Evolutionary conservation across 2,888 invertebrate species (phyloP).

Genomic region (Silvanus unidentatus): DNA sequence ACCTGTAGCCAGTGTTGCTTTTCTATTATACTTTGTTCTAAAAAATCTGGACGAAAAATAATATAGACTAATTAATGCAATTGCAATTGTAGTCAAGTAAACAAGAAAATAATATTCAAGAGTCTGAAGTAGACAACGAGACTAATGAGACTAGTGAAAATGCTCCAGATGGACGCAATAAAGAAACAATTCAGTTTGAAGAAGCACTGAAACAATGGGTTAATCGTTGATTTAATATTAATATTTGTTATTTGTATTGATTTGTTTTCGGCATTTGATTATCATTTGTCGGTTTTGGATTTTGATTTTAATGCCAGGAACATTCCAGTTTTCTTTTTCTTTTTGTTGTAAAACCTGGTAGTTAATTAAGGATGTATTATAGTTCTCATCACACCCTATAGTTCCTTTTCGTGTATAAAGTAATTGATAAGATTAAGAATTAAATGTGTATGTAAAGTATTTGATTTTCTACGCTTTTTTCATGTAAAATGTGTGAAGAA

Average conservation of each 20-base stretch:
- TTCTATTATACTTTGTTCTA: neutral
- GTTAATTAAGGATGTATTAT: slow-evolving; percentile 9
- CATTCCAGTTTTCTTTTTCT: no score
- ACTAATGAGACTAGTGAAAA: slow-evolving; percentile 27
- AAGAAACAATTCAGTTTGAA: slow-evolving; percentile 52
- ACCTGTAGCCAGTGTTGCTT: no score
- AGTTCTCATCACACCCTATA: slow-evolving; percentile 18
- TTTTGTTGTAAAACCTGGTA: slow-evolving; percentile 9
- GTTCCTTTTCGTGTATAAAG: slow-evolving; percentile 24
- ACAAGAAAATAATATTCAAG: slow-evolving; percentile 19
- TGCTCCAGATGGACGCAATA: slow-evolving; percentile 29
- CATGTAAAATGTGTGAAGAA: no score
- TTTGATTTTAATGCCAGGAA: no score
- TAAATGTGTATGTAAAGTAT: no score
- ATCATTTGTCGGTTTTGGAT: no score
- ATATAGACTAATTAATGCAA: no score
- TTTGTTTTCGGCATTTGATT: no score
- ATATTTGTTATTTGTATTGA: slow-evolving; percentile 1
- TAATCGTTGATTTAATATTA: slow-evolving; percentile 50
- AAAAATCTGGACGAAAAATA: neutral
- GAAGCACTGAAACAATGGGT: slow-evolving; percentile 63
- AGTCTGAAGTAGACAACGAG: slow-evolving; percentile 18
- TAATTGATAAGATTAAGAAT: neutral
- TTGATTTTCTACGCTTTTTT: no score
- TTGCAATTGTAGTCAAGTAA: slow-evolving; percentile 5